These are phyloP conservation scores for Belgica antarctica DNA, from an alignment of 2,888 invertebrate species.

Conservation along the genomic window DNA sequence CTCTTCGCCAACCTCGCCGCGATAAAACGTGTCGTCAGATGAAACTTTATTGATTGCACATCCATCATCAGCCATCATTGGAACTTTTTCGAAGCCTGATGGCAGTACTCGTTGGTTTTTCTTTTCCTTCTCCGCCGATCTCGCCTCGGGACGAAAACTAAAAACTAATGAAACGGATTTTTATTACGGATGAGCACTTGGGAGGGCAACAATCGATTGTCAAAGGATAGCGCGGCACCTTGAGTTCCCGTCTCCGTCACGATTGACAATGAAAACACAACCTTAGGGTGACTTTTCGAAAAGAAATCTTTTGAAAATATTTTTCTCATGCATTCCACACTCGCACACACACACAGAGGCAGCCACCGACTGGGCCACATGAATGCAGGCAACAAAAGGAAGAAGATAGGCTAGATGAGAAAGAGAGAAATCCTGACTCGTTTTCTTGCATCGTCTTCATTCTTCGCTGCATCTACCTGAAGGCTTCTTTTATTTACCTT, in stretches of 20 bases:
- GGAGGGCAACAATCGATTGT: not conserved
- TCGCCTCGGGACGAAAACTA: too few relatives aligned
- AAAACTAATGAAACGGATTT: slow-evolving; percentile 4
- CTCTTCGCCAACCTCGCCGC: not conserved
- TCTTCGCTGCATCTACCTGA: slow-evolving; percentile 23
- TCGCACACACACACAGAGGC: not conserved
- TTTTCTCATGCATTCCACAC: slow-evolving; percentile 32
- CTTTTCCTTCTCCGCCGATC: too few relatives aligned
- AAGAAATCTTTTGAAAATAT: not conserved
- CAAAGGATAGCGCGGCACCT: slow-evolving; percentile 27
- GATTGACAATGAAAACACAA: not conserved
- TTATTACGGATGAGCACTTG: slow-evolving; percentile 13
- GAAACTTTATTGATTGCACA: slow-evolving; percentile 36
- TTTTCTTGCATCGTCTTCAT: slow-evolving; percentile 2
- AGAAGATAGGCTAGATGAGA: slow-evolving; percentile 35
- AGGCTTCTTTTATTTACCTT: slow-evolving; percentile 11
- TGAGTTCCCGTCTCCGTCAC: not conserved
- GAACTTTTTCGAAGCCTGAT: not conserved
- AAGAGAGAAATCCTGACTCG: slow-evolving; percentile 30
- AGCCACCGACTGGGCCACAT: slow-evolving; percentile 29
- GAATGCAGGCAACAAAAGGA: slow-evolving; percentile 26
- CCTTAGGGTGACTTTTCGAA: slow-evolving; percentile 35
- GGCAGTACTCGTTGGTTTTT: too few relatives aligned
- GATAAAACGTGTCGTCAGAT: slow-evolving; percentile 26
- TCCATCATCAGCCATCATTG: slow-evolving; percentile 37